A percentile compares a stretch with the other conserved stretches of the same genome.
Conservation (phyloP, 2,113 vertebrate species). For the Dromiciops gliroides region DNA sequence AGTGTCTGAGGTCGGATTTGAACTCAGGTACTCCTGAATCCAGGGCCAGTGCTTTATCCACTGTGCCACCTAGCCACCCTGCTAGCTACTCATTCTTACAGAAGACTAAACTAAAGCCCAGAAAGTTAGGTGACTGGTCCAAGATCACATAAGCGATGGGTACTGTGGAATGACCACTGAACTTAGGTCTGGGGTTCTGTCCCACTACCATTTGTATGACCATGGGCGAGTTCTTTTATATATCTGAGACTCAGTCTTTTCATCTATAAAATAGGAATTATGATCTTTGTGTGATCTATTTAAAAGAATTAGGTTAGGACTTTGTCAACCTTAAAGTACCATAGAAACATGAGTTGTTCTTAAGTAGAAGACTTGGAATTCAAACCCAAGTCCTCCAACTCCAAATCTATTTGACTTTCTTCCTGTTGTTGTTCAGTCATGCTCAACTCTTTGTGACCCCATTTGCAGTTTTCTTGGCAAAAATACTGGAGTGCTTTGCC, state of each 20-base stretch:
- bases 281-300: background rate
- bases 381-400: background rate
- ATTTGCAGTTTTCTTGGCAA: too few species aligned
- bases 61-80: too few species aligned
- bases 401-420: background rate
- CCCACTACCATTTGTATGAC: background rate
- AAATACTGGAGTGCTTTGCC: background rate
- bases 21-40: too few species aligned
- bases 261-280: background rate
- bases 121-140: background rate
- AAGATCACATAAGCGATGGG: background rate
- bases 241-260: background rate
- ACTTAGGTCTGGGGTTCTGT: background rate
- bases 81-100: background rate
- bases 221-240: background rate
- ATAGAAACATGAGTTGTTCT: background rate
- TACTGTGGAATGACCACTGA: background rate
- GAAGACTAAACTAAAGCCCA: background rate
- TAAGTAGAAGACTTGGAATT: background rate
- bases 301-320: background rate
- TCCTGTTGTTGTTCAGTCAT: too few species aligned
- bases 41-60: too few species aligned
- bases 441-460: too few species aligned
- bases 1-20: too few species aligned
- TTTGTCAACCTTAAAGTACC: background rate